Evolutionary conservation across 92 coral and sea anemone species (phyloP).

Genomic region (Epizoanthus stellaris): DNA sequence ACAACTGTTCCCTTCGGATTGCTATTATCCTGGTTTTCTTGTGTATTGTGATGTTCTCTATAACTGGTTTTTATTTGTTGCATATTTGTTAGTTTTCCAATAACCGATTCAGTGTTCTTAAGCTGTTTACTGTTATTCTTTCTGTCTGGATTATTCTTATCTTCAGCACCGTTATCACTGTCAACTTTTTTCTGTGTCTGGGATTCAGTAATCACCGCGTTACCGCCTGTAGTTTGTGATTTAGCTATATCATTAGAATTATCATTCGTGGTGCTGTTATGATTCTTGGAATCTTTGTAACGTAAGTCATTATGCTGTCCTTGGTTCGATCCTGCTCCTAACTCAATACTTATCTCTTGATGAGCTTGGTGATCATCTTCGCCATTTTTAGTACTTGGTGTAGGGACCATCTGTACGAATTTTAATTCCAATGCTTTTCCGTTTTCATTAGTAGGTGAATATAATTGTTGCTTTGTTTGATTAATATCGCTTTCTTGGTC

Average conservation of each 20-base stretch:
- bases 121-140: not conserved
- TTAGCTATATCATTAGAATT: not conserved
- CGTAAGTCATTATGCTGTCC: not conserved
- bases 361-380: not conserved
- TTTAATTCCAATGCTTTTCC: slow-evolving; percentile 10
- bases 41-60: not conserved
- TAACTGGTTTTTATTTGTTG: not conserved
- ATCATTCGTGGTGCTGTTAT: not conserved
- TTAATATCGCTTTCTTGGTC: not conserved
- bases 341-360: not conserved
- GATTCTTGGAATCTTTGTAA: not conserved
- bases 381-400: not conserved
- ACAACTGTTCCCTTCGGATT: not conserved
- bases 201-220: not conserved
- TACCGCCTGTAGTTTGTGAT: not conserved
- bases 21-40: not conserved
- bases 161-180: not conserved
- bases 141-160: not conserved
- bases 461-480: not conserved
- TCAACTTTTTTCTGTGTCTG: not conserved
- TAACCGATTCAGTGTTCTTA: not conserved
- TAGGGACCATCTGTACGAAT: not conserved
- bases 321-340: not conserved
- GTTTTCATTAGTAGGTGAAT: not conserved
- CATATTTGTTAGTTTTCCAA: not conserved